Evolutionary conservation across 2,113 vertebrate genomes (phyloP).

Genomic region (Lagopus muta): DNA sequence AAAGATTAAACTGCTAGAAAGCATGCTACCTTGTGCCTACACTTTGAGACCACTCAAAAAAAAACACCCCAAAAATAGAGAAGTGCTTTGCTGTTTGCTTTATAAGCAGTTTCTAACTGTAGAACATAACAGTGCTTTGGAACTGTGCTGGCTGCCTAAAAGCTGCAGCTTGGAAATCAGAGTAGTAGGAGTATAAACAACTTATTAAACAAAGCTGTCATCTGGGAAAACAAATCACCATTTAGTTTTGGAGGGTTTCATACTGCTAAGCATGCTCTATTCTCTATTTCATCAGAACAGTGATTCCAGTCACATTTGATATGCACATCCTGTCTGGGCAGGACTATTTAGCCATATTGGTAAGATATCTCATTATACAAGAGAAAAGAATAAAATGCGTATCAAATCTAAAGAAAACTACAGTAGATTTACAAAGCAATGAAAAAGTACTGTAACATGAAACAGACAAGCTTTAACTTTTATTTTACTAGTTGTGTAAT

Average conservation of each 20-base stretch:
- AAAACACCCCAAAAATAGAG: fast-evolving
- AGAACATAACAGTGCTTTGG: neutral
- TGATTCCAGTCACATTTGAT: neutral
- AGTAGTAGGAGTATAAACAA: constrained; percentile 2
- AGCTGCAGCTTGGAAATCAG: neutral
- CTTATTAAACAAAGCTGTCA: constrained; percentile 47
- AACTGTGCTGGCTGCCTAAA: neutral
- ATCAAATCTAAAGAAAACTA: neutral
- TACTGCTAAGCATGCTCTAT: neutral
- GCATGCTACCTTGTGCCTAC: neutral
- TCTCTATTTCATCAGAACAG: neutral
- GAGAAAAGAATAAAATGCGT: too few relatives aligned
- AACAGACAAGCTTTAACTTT: neutral
- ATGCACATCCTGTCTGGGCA: neutral
- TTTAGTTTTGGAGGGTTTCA: neutral
- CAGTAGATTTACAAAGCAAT: neutral
- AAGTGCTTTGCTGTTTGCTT: neutral
- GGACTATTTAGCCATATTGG: neutral
- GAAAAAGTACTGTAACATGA: neutral
- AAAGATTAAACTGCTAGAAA: neutral
- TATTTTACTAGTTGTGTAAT: neutral
- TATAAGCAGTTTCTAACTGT: neutral
- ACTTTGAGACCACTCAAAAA: neutral
- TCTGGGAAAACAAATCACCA: neutral
- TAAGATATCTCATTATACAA: neutral